Base-by-base conservation (phyloP, 1,140 invertebrate species). In the Drosophila lacertosa region DNA sequence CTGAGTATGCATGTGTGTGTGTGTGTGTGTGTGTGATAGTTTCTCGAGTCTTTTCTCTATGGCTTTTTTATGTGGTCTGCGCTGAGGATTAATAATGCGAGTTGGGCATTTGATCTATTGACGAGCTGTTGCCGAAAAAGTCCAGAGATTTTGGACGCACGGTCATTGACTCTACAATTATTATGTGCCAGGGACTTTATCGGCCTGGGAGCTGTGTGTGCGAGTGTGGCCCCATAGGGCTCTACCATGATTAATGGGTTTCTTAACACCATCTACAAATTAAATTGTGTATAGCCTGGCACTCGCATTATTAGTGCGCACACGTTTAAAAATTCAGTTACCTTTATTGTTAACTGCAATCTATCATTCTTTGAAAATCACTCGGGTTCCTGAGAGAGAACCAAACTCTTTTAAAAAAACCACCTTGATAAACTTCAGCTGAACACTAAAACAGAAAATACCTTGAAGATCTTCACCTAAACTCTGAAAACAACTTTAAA, bases 1-100 rank as follows among this genome's bases (percentile, higher is more conserved):
- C 50, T 57, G 64, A 33, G 29, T 42, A 32, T 67, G 16, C 29
- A 26, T 58, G 33, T 26, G 58, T 42, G 40, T 42, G 37, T 74
- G 55, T 59, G 24, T 26, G 24, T 26, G 24, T 6, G 24, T 6
- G 24, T 26, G 50, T 62, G 59, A 58, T 64, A 54, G 64, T 66
- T 60, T 73, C 57, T 59, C 22, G 32, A 29, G 5, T 53, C 51
- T 33, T 29, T 50, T 44, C 45, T 50, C 29, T 65, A 15, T 32
- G 13, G 26, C 24, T 20, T 51, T 10, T 35, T 6, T 58, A n/a
- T 39, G 29, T 35, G 42, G 15, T 57, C 16, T 48, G 20, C 24
- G 74, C 70, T 77, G 81, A 86, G 81, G 81, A 86, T 86, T 86
- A 88, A 88, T 86, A 86, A 77, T 77, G 81, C 66, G 66, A 74